A percentile compares a stretch with the other conserved stretches of the same genome.
These are phyloP conservation scores for Diglossa brunneiventris DNA, from an alignment of 2,113 vertebrate genomes.

Conservation along the genomic window DNA sequence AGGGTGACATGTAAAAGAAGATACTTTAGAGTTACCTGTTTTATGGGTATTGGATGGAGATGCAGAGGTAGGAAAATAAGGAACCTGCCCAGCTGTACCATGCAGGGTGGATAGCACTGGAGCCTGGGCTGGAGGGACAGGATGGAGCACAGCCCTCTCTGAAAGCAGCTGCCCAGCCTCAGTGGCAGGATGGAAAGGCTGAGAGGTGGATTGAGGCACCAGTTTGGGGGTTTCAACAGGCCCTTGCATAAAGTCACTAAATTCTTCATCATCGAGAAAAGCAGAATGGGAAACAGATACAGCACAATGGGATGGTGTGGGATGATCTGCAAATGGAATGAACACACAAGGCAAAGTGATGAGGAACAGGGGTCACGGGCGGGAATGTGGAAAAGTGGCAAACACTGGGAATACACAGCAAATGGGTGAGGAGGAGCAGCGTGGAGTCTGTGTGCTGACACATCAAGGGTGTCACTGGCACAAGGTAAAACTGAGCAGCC, in stretches of 20 bases:
- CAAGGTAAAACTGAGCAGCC: not conserved
- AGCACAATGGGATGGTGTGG: slow-evolving; percentile 87
- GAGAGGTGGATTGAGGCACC: slow-evolving; percentile 70
- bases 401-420: not conserved
- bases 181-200: slow-evolving; percentile 65
- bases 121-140: slow-evolving; percentile 81
- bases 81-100: slow-evolving; percentile 61
- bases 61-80: slow-evolving; percentile 71
- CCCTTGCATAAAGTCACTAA: slow-evolving; percentile 98
- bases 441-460: not conserved
- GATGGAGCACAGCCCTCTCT: slow-evolving; percentile 70
- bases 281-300: slow-evolving; percentile 82
- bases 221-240: slow-evolving; percentile 74
- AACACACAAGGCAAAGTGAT: slow-evolving; percentile 65
- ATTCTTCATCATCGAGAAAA: slow-evolving; percentile 90
- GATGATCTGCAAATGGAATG: slow-evolving; percentile 93
- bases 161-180: slow-evolving; percentile 73
- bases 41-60: slow-evolving; percentile 68
- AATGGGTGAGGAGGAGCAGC: not conserved
- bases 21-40: slow-evolving; percentile 67
- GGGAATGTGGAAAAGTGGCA: not conserved
- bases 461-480: not conserved
- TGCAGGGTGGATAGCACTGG: slow-evolving; percentile 68
- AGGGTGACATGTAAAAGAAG: not conserved
- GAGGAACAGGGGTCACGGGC: not conserved